Evolutionary conservation across 2,113 vertebrate species (phyloP).

Genomic region (Tursiops truncatus): DNA sequence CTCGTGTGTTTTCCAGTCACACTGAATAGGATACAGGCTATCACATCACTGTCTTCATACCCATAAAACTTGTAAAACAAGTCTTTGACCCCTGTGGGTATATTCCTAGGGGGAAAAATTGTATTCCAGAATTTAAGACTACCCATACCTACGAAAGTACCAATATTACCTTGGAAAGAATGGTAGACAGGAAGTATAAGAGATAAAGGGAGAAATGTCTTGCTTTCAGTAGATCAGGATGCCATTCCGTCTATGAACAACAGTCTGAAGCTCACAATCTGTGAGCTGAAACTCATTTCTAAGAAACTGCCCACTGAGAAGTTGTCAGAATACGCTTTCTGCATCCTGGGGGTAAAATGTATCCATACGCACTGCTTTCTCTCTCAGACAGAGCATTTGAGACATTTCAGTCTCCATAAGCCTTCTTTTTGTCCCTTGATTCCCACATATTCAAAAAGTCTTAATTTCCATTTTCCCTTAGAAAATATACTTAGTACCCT

Average conservation of each 20-base stretch:
- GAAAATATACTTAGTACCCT: neutral
- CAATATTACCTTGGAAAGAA: neutral
- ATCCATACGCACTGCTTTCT: neutral
- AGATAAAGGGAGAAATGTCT: neutral
- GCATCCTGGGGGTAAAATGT: neutral
- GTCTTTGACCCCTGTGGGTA: neutral
- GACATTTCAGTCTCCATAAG: neutral
- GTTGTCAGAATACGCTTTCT: neutral
- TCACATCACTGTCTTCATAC: neutral
- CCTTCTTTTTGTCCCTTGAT: neutral
- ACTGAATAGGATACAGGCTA: neutral
- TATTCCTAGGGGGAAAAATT: neutral
- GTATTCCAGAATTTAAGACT: neutral
- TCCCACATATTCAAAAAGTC: neutral
- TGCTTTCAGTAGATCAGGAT: neutral
- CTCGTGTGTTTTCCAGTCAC: neutral
- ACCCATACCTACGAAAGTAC: neutral
- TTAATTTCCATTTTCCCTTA: neutral
- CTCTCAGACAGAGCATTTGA: neutral
- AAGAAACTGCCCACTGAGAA: neutral
- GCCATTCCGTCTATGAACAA: neutral
- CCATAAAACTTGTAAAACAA: neutral
- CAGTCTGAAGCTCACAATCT: neutral
- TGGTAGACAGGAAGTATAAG: neutral
- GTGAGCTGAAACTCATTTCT: neutral